Conservation (phyloP, 1,140 invertebrate genomes). For the Stegodyphus dumicola region DNA sequence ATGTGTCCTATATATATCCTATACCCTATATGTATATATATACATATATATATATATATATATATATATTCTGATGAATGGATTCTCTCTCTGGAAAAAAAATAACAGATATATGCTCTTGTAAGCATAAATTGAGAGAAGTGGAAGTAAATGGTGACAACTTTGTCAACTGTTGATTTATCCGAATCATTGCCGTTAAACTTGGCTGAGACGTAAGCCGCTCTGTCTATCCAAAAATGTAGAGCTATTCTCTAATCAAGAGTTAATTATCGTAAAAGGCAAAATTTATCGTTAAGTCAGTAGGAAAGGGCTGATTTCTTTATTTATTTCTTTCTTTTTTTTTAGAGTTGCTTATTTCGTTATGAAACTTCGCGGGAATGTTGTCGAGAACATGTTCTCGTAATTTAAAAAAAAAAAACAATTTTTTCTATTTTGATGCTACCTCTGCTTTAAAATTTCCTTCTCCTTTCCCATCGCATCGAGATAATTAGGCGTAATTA, state of each 20-base stretch:
- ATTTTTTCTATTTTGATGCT: neutral
- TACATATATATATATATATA: too few relatives aligned
- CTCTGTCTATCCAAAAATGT: neutral
- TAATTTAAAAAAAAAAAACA: neutral
- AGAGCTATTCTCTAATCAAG: slow-evolving; percentile 12
- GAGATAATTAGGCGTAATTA: slow-evolving; percentile 58
- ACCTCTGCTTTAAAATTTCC: slow-evolving; percentile 35
- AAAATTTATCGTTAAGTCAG: slow-evolving; percentile 8
- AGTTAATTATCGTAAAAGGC: slow-evolving; percentile 25
- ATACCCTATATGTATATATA: too few relatives aligned
- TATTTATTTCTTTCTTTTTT: neutral
- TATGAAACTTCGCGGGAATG: neutral
- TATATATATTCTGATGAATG: too few relatives aligned
- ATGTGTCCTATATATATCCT: too few relatives aligned
- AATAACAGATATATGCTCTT: too few relatives aligned
- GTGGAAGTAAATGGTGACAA: too few relatives aligned
- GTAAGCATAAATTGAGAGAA: too few relatives aligned
- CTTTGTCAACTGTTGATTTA: too few relatives aligned
- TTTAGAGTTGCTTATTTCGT: neutral
- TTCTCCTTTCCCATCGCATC: slow-evolving; percentile 13
- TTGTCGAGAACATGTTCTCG: neutral
- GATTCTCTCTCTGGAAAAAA: too few relatives aligned
- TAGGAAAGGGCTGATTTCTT: neutral
- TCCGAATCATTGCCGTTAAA: neutral
- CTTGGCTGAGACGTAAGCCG: neutral